Base-by-base conservation (phyloP, 1,140 invertebrate species). In the Caenorhabditis inopinata region DNA sequence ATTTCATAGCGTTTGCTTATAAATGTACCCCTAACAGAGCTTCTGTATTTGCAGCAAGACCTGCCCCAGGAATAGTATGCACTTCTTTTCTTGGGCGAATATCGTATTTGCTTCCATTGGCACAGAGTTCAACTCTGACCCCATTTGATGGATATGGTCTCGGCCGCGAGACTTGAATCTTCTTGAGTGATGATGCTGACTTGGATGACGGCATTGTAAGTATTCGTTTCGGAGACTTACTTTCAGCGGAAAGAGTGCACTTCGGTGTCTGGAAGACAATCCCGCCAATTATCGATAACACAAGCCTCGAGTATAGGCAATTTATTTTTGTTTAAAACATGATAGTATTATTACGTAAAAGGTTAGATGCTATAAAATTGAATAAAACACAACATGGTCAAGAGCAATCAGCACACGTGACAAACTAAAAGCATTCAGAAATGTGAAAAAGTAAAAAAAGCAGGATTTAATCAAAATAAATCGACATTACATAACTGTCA, bases 251-350 rank as follows among this genome's bases (percentile, higher is more conserved):
- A 3, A 68, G 21, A 11, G 58, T 38, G n/a, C 58, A 68, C 38
- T 68, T 68, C 16, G 58, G 12, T 68, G 38, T 68, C 58, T 68
- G 58, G n/a, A 68, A 68, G n/a, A n/a, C n/a, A n/a, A n/a, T n/a
- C n/a, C n/a, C n/a, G n/a, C n/a, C n/a, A n/a, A n/a, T n/a, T n/a
- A n/a, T n/a, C n/a, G n/a, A n/a, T n/a, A n/a, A n/a, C n/a, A n/a
- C n/a, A n/a, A n/a, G n/a, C n/a, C n/a, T n/a, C n/a, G n/a, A n/a
- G n/a, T n/a, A n/a, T n/a, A n/a, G n/a, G n/a, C n/a, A n/a, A n/a
- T n/a, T n/a, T n/a, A n/a, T n/a, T n/a, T n/a, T n/a, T n/a, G n/a
- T n/a, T n/a, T n/a, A n/a, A n/a, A n/a, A n/a, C n/a, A n/a, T n/a
- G n/a, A n/a, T n/a, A n/a, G n/a, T n/a, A n/a, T n/a, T n/a, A n/a